Conservation (phyloP, 2,113 vertebrate genomes). For the Xenus cinereus region DNA sequence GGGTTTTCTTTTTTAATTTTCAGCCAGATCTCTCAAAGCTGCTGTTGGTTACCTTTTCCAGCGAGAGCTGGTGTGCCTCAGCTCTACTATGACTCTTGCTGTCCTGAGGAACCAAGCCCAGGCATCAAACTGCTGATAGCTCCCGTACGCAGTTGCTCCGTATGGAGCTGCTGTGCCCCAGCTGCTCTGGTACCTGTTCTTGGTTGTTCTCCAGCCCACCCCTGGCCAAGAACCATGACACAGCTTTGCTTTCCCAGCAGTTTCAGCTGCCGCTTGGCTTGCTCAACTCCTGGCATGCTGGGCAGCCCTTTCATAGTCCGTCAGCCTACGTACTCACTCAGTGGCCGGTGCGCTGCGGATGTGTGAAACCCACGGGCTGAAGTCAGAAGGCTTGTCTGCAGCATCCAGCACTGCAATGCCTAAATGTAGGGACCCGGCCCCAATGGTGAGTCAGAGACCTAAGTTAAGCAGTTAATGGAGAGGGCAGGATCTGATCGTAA, state of each 20-base stretch:
- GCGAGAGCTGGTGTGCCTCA: neutral
- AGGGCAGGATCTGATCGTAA: neutral
- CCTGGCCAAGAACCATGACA: neutral
- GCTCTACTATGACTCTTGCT: neutral
- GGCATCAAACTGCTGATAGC: neutral
- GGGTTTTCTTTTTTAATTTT: neutral
- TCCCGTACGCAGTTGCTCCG: neutral
- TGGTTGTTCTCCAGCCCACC: neutral
- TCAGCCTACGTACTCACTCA: neutral
- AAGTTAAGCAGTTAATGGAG: neutral
- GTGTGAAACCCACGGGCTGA: neutral
- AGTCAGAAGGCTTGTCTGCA: neutral
- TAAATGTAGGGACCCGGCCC: neutral
- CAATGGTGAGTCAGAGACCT: slow-evolving; percentile 8
- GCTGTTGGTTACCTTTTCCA: neutral
- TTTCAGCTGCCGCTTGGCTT: neutral
- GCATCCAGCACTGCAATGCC: neutral
- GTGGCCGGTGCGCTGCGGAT: neutral
- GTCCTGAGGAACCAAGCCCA: neutral
- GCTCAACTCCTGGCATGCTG: neutral
- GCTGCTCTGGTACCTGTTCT: neutral
- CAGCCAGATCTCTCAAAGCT: neutral
- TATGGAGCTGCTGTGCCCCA: neutral
- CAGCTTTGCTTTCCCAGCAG: neutral
- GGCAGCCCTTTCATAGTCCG: neutral